A percentile compares a stretch with the other conserved stretches of the same genome.
These are phyloP conservation scores for Haliaeetus leucogaster DNA, from an alignment of 2,113 vertebrate genomes.

Conservation along the genomic window DNA sequence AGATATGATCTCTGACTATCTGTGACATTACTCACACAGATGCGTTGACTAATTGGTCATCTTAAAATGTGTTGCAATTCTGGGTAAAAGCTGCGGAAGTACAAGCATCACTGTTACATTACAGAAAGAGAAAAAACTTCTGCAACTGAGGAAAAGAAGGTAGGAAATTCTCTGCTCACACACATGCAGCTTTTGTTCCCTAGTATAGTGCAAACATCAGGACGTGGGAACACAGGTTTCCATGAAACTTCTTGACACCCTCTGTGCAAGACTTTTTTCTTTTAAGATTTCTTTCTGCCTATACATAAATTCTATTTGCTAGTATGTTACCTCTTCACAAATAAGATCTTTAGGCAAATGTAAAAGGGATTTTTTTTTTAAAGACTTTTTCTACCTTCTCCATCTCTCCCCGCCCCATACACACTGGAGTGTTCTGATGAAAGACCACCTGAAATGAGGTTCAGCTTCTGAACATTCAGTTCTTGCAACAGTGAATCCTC, in stretches of 20 bases:
- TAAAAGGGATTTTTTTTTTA: not conserved
- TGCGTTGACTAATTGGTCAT: not conserved
- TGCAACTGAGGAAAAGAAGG: not conserved
- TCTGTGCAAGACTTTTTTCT: too few relatives aligned
- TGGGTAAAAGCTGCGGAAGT: not conserved
- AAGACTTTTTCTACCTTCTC: not conserved
- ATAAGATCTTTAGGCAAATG: not conserved
- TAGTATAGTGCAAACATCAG: not conserved
- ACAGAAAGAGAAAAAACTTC: not conserved
- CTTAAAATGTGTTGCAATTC: not conserved
- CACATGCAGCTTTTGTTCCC: not conserved
- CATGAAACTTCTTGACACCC: not conserved
- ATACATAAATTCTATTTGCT: not conserved
- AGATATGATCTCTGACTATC: not conserved
- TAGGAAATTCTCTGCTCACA: not conserved
- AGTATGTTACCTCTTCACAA: not conserved
- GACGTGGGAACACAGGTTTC: not conserved
- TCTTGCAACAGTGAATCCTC: not conserved
- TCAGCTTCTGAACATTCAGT: not conserved
- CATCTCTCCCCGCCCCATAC: accelerated
- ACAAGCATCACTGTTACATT: not conserved
- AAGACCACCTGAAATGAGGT: not conserved
- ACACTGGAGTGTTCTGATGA: not conserved
- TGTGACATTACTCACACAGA: not conserved
- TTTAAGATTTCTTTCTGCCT: not conserved